Percentiles rank a stretch among this genome's conserved stretches.
phyloP scores from a whole-genome alignment of 2,888 invertebrate species.

The Ganaspis brasiliensis region DNA sequence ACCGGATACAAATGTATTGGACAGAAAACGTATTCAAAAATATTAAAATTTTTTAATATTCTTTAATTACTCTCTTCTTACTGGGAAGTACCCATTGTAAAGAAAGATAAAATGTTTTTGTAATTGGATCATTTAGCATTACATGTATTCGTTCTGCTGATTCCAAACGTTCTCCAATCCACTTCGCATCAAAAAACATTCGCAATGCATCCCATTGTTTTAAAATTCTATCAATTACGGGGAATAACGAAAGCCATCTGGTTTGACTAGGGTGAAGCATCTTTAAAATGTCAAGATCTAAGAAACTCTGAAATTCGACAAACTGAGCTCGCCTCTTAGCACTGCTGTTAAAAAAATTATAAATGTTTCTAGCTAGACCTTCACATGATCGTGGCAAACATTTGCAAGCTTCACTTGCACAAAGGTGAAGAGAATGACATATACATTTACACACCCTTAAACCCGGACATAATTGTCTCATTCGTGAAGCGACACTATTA shows the following conservation, averaged over 20 bases:
- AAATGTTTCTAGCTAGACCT: slow-evolving; percentile 68
- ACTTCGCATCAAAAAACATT: slow-evolving; percentile 63
- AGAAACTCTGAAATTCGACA: slow-evolving; percentile 62
- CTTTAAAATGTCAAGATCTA: slow-evolving; percentile 59
- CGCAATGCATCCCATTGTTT: slow-evolving; percentile 69
- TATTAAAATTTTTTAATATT: too few relatives aligned
- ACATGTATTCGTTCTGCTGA: slow-evolving; percentile 54
- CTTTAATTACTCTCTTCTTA: too few relatives aligned
- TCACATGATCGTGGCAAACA: slow-evolving; percentile 66
- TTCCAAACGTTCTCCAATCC: slow-evolving; percentile 40
- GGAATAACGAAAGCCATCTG: slow-evolving; percentile 68
- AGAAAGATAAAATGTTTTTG: slow-evolving; percentile 57
- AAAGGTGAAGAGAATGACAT: slow-evolving; percentile 71
- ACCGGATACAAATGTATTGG: too few relatives aligned
- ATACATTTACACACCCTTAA: slow-evolving; percentile 67
- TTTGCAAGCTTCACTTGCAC: slow-evolving; percentile 70
- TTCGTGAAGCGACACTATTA: slow-evolving; percentile 68
- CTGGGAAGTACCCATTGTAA: slow-evolving; percentile 58
- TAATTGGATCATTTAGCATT: slow-evolving; percentile 58
- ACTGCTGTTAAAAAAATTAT: slow-evolving; percentile 63
- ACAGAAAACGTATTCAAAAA: too few relatives aligned
- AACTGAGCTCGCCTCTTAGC: slow-evolving; percentile 60
- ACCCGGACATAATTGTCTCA: slow-evolving; percentile 58
- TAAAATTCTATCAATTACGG: slow-evolving; percentile 65
- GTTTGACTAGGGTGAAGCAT: slow-evolving; percentile 68